Percentiles rank a stretch among this genome's conserved stretches.
phyloP scores from a whole-genome alignment of 2,797 vertebrate genomes.

The Myotis pilosus region DNA sequence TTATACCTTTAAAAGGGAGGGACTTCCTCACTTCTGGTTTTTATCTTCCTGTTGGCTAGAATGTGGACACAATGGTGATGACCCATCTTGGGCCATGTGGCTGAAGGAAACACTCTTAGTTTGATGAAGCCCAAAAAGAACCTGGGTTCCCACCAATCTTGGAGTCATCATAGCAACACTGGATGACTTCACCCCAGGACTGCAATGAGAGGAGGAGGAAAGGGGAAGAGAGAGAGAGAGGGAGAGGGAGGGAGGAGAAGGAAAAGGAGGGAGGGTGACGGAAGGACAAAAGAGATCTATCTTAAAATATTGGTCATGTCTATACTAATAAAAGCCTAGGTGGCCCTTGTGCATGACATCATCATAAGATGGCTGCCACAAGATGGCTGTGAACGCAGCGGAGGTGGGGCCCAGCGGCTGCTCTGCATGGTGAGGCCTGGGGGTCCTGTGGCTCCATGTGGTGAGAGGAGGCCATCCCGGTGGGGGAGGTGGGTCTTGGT shows the following conservation, averaged over 20 bases:
- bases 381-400: too few species aligned
- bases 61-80: background rate
- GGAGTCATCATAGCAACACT: background rate
- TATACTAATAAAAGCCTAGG: too few species aligned
- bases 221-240: background rate
- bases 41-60: background rate
- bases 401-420: too few species aligned
- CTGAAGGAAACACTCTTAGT: background rate
- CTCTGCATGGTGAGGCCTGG: too few species aligned
- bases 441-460: too few species aligned
- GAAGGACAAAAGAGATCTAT: background rate
- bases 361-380: too few species aligned
- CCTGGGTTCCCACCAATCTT: background rate
- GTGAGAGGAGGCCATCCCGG: too few species aligned
- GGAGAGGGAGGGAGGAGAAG: background rate
- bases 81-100: background rate
- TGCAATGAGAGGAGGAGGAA: background rate
- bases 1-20: background rate
- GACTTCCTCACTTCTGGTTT: background rate
- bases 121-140: background rate
- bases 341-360: too few species aligned
- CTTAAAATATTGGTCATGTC: background rate
- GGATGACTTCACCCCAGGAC: background rate
- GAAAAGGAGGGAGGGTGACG: fast-evolving
- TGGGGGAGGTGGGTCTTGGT: too few species aligned